A percentile compares a stretch with the other conserved stretches of the same genome.
phyloP scores from a whole-genome alignment of 2,797 vertebrate genomes.

The Neosilurus mollespiculum region DNA sequence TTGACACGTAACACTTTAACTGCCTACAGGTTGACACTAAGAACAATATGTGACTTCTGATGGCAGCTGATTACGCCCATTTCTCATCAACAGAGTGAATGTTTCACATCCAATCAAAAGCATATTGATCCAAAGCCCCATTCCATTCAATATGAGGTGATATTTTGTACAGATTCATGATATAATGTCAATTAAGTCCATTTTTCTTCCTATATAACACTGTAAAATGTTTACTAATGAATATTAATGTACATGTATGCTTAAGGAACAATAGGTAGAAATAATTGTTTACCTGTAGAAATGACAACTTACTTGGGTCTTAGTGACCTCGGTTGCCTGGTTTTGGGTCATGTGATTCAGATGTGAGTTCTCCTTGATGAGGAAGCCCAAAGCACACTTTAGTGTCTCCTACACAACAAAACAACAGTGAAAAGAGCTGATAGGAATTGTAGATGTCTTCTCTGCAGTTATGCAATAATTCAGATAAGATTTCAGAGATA shows the following conservation, averaged over 20 bases:
- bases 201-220: not conserved
- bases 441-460: not conserved
- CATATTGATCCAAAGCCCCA: not conserved
- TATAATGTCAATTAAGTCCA: not conserved
- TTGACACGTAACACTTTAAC: not conserved
- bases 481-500: not conserved
- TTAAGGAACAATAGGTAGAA: not conserved
- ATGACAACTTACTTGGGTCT: slow-evolving; percentile 42
- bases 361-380: slow-evolving; percentile 42
- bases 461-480: not conserved
- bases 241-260: not conserved
- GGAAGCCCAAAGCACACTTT: slow-evolving; percentile 31
- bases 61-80: not conserved
- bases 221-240: not conserved
- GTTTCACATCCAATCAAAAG: not conserved
- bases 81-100: not conserved
- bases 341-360: slow-evolving; percentile 29
- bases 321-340: slow-evolving; percentile 54
- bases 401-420: slow-evolving; percentile 41
- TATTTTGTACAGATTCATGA: not conserved
- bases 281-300: not conserved
- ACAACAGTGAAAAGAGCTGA: not conserved
- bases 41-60: not conserved
- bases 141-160: not conserved
- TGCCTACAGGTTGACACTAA: not conserved